Conservation (phyloP, 1,140 invertebrate genomes). For the Dendroctonus ponderosae region DNA sequence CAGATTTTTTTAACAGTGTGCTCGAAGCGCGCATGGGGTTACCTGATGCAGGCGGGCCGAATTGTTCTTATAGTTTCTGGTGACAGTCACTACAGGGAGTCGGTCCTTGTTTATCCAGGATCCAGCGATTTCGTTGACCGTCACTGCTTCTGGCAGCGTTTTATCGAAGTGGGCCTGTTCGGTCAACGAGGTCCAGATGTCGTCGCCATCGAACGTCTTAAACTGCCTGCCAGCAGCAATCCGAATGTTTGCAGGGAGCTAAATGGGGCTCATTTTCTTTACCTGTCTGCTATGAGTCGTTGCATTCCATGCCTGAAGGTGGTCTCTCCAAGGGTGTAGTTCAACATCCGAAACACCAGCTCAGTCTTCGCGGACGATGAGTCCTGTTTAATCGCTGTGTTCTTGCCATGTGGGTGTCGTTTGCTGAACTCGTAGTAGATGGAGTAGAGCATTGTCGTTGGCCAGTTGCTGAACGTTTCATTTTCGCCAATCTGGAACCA, state of each 20-base stretch:
- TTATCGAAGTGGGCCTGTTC: slow-evolving; percentile 62
- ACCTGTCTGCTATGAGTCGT: slow-evolving; percentile 66
- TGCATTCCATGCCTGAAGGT: slow-evolving; percentile 76
- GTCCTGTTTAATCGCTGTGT: slow-evolving; percentile 70
- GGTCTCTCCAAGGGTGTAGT: slow-evolving; percentile 76
- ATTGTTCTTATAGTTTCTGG: slow-evolving; percentile 64
- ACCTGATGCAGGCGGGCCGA: slow-evolving; percentile 67
- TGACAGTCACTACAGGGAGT: slow-evolving; percentile 75
- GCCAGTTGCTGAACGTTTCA: slow-evolving; percentile 72
- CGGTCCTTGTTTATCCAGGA: slow-evolving; percentile 81
- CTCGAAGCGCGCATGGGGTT: slow-evolving; percentile 8
- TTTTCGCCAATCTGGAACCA: slow-evolving; percentile 60
- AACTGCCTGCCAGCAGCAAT: slow-evolving; percentile 57
- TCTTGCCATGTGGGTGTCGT: slow-evolving; percentile 67
- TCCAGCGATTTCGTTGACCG: slow-evolving; percentile 66
- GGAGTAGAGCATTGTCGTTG: slow-evolving; percentile 71
- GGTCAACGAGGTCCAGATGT: slow-evolving; percentile 77
- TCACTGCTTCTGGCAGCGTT: slow-evolving; percentile 58
- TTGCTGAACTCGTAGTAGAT: slow-evolving; percentile 75
- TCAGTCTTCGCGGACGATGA: slow-evolving; percentile 72
- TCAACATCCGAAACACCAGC: slow-evolving; percentile 90
- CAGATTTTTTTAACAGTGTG: too few relatives aligned
- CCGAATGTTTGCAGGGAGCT: background rate
- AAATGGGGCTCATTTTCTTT: background rate
- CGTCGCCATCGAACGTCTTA: slow-evolving; percentile 73